Evolutionary conservation across 2,113 vertebrate genomes (phyloP).

Genomic region (Cyrtonyx montezumae): DNA sequence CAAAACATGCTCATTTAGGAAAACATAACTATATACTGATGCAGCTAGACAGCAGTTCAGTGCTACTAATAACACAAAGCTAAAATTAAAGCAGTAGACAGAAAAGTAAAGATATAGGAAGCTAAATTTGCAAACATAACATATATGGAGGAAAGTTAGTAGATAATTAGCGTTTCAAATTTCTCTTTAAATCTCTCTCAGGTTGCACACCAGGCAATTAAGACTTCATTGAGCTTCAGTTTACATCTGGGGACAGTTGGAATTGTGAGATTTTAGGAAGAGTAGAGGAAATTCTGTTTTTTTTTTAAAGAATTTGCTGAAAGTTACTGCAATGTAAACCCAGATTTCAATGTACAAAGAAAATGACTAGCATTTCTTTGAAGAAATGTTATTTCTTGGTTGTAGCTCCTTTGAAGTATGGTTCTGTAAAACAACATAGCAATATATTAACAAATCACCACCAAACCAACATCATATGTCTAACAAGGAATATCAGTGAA

Average conservation of each 20-base stretch:
- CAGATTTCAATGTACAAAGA: neutral
- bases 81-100: constrained; percentile 52
- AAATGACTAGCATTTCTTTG: neutral
- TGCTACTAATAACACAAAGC: constrained; percentile 54
- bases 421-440: neutral
- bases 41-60: constrained; percentile 41
- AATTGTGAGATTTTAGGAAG: constrained; percentile 48
- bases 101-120: constrained; percentile 59
- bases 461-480: neutral
- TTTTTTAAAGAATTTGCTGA: constrained; percentile 54
- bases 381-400: neutral
- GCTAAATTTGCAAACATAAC: constrained; percentile 62
- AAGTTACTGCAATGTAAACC: constrained; percentile 1
- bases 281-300: neutral
- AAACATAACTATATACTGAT: constrained; percentile 39
- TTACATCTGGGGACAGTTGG: constrained; percentile 58
- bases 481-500: neutral
- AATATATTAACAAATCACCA: neutral
- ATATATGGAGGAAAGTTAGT: constrained; percentile 60
- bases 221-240: constrained; percentile 60
- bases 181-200: constrained; percentile 66
- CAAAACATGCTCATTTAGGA: constrained; percentile 43
- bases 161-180: constrained; percentile 73
- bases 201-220: constrained; percentile 43
- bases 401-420: constrained; percentile 11